Evolutionary conservation across 2,888 invertebrate species (phyloP), one percentile per base, ranked within the genome.

Genomic region (Polydrusus pterygomalis): DNA sequence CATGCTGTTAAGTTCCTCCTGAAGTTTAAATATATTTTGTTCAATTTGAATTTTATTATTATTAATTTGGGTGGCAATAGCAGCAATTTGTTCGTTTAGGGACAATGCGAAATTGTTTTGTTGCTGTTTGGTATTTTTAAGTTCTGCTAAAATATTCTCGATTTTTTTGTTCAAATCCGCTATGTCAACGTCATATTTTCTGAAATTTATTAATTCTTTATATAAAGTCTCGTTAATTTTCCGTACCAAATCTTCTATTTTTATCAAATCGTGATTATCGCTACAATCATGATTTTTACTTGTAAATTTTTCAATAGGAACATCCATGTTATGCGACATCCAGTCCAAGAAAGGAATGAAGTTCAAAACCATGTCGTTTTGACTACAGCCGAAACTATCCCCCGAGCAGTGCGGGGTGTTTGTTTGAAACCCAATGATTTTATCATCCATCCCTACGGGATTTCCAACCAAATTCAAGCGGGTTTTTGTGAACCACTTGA

Each of bases 371-470:
- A 67, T 54, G 15, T 72, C 72, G n/a, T 65, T 72, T n/a, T 34
- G 47, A n/a, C 45, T 58, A 38, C 72, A 72, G n/a, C 43, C 43
- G 2, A 13, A 9, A 58, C 15, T 49, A 1, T 15, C 10, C 8
- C 10, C 6, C 1, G 17, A 7, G 30, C 72, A 72, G 2, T 15
- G 6, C 0, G 67, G 72, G 7, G 65, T 67, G 17, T n/a, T 43
- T 17, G 72, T 72, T 72, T 72, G 65, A 17, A 47, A 67, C 5
- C 72, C 72, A n/a, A 72, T 60, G 3, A 72, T 47, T 47, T 65
- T 67, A 40, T 49, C 40, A 9, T 67, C 17, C 2, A 65, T 10
- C 15, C 40, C 56, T 3, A 67, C 67, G 5, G 67, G 13, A 54
- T 65, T 72, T 18, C 72, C 72, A 8, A 67, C 0, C 17, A 72